These are phyloP conservation scores for Pristionchus japonicus DNA, from an alignment of 2,888 invertebrate genomes.

Conservation along the genomic window DNA sequence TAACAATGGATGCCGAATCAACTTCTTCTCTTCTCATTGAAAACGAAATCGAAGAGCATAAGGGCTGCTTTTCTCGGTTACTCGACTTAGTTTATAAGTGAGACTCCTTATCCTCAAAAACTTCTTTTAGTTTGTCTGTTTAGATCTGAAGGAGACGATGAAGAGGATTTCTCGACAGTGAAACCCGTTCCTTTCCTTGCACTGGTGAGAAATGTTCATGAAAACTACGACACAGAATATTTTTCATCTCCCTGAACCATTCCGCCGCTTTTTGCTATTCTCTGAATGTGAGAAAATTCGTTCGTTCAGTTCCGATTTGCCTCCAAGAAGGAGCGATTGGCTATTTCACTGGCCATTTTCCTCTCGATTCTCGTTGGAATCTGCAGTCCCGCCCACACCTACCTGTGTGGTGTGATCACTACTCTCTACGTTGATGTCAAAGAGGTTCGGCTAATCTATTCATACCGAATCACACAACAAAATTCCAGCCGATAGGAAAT, in stretches of 20 bases:
- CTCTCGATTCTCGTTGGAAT: background rate
- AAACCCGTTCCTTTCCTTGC: background rate
- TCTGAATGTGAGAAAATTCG: background rate
- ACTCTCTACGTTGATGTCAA: conserved; percentile 26
- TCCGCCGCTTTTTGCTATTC: background rate
- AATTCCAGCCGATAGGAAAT: conserved; percentile 17
- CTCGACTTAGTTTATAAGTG: background rate
- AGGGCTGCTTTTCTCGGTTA: background rate
- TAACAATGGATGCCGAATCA: background rate
- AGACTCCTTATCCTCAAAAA: background rate
- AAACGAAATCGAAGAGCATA: background rate
- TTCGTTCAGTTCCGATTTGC: conserved; percentile 31
- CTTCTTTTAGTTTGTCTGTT: background rate
- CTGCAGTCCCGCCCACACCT: background rate
- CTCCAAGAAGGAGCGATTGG: background rate
- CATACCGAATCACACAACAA: too few relatives aligned
- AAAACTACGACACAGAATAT: background rate
- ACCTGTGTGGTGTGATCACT: conserved; percentile 15
- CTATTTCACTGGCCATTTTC: background rate
- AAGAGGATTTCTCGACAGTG: background rate
- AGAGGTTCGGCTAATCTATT: background rate
- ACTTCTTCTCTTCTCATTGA: background rate
- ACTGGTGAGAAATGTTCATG: background rate
- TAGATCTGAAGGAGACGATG: background rate
- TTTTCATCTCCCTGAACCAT: background rate